Evolutionary conservation across 2,113 vertebrate species (phyloP).

Genomic region (Podilymbus podiceps): DNA sequence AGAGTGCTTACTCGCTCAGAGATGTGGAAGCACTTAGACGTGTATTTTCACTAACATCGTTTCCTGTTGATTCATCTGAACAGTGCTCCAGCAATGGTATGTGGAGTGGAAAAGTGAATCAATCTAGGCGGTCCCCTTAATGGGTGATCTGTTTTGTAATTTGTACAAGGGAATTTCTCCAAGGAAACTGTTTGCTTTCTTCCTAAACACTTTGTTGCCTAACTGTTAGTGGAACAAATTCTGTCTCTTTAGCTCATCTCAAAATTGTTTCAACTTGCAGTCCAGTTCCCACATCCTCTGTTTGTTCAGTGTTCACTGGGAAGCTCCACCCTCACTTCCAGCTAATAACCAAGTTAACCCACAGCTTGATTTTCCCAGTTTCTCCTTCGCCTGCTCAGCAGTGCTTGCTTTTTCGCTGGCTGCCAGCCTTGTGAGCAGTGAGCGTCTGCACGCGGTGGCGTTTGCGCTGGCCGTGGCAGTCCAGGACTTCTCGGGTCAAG

Average conservation of each 20-base stretch:
- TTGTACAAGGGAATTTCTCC: conserved; percentile 25
- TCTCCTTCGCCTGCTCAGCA: neutral
- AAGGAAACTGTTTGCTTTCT: conserved; percentile 51
- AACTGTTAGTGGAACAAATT: neutral
- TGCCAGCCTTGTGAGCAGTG: neutral
- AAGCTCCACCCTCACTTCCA: conserved; percentile 54
- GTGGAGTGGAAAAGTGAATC: conserved; percentile 43
- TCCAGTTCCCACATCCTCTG: conserved; percentile 15
- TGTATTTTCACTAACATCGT: neutral
- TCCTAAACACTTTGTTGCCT: conserved; percentile 36
- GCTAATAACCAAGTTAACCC: neutral
- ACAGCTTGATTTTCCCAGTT: neutral
- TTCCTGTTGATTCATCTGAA: neutral
- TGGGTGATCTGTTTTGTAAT: neutral
- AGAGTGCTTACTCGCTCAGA: neutral
- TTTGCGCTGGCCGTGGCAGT: neutral
- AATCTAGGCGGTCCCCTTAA: neutral
- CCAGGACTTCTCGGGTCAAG: neutral
- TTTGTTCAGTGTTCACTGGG: neutral
- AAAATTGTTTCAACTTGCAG: conserved; percentile 10
- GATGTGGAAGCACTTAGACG: neutral
- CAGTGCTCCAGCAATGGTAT: neutral
- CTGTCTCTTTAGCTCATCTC: neutral
- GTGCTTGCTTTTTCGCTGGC: neutral
- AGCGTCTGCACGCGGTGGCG: neutral